Evolutionary conservation across 35 echinoderm and acorn worm genomes (phyloP).

Genomic region (Heliocidaris erythrogramma): DNA sequence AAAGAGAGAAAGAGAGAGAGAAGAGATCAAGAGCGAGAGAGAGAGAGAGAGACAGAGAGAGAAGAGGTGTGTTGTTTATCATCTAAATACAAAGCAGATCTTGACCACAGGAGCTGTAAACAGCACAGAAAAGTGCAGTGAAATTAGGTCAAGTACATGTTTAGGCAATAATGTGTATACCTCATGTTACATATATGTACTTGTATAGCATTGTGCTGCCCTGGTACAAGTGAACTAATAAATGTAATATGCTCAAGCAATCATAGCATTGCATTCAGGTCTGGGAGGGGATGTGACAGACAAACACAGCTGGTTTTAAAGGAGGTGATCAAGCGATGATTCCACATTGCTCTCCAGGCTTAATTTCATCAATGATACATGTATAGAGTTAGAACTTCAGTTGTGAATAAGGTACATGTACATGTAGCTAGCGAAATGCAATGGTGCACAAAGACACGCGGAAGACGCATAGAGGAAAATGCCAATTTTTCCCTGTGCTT

Average conservation of each 20-base stretch:
- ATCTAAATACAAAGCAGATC: no score
- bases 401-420: no score
- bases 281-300: background rate
- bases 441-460: no score
- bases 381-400: no score
- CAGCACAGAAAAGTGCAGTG: background rate
- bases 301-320: background rate
- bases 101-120: background rate
- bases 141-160: background rate
- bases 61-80: no score
- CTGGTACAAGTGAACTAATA: background rate
- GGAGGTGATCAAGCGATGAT: background rate
- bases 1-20: background rate
- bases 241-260: background rate
- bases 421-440: no score
- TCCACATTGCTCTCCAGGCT: background rate
- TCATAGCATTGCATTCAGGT: background rate
- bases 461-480: no score
- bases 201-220: background rate
- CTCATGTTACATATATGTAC: background rate
- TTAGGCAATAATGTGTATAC: background rate
- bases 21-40: no score
- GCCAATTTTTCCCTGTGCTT: no score
- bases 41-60: no score
- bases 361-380: background rate